phyloP scores from a whole-genome alignment of 2,888 invertebrate species.

The Tillus elongatus region DNA sequence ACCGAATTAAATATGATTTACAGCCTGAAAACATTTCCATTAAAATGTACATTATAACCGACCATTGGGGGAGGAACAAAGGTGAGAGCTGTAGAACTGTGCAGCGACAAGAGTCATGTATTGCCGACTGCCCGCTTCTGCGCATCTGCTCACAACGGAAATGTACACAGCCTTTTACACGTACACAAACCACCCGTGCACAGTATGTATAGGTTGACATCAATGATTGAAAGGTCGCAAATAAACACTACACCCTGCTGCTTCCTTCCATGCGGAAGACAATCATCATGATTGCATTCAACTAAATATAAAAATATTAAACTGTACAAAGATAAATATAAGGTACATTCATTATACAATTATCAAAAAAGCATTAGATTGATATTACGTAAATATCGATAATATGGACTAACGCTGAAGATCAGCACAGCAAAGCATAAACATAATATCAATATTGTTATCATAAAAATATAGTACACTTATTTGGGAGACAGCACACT shows the following conservation, averaged over 20 bases:
- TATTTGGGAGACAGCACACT: slow-evolving; percentile 32
- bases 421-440: slow-evolving; percentile 40
- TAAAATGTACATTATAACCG: slow-evolving; percentile 18
- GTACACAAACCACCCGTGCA: slow-evolving; percentile 43
- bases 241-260: slow-evolving; percentile 43
- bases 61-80: slow-evolving; percentile 26
- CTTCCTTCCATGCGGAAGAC: slow-evolving; percentile 43
- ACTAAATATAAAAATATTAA: slow-evolving; percentile 45
- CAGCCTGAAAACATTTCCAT: slow-evolving; percentile 31
- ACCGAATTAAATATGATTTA: slow-evolving; percentile 23
- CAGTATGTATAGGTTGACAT: slow-evolving; percentile 41
- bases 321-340: slow-evolving; percentile 41
- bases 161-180: slow-evolving; percentile 44
- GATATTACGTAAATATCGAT: slow-evolving; percentile 14
- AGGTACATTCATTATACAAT: slow-evolving; percentile 43
- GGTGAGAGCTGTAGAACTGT: slow-evolving; percentile 21
- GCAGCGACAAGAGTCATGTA: slow-evolving; percentile 17
- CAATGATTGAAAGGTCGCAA: slow-evolving; percentile 43
- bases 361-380: slow-evolving; percentile 40
- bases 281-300: slow-evolving; percentile 43
- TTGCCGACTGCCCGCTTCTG: slow-evolving; percentile 16
- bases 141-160: slow-evolving; percentile 36
- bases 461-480: slow-evolving; percentile 42
- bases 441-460: slow-evolving; percentile 34
- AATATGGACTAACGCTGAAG: slow-evolving; percentile 36